phyloP scores from a whole-genome alignment of 2,113 vertebrate species.

The Dicrurus megarhynchus region DNA sequence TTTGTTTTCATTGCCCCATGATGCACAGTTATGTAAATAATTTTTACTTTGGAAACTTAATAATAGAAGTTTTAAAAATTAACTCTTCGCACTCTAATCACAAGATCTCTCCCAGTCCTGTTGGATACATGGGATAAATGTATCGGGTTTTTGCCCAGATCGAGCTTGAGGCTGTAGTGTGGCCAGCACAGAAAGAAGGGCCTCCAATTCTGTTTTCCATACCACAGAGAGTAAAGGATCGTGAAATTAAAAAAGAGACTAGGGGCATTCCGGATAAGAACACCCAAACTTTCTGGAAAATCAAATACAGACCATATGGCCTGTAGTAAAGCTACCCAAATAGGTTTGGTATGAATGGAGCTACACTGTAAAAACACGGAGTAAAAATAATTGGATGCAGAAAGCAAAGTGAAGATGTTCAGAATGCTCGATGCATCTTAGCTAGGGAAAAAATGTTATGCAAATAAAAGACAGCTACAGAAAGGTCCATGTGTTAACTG shows the following conservation, averaged over 20 bases:
- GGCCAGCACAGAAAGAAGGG: neutral
- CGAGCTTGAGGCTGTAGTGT: neutral
- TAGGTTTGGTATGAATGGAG: neutral
- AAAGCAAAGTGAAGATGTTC: neutral
- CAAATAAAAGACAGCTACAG: neutral
- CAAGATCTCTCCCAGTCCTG: neutral
- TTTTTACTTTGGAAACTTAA: neutral
- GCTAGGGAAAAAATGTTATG: neutral
- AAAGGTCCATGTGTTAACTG: constrained; percentile 2
- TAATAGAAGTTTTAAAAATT: neutral
- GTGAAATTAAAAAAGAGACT: neutral
- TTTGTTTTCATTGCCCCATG: neutral
- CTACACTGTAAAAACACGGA: neutral
- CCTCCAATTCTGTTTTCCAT: neutral
- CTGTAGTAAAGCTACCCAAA: neutral
- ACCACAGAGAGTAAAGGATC: neutral
- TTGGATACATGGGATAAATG: neutral
- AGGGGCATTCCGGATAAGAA: neutral
- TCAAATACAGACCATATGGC: neutral
- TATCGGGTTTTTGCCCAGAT: neutral
- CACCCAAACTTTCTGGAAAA: neutral
- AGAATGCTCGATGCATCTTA: neutral
- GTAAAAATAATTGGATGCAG: neutral
- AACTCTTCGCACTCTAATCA: neutral
- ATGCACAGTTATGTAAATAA: neutral